These are phyloP conservation scores for Ochropleura leucogaster DNA, from an alignment of 2,888 invertebrate species.

Conservation along the genomic window DNA sequence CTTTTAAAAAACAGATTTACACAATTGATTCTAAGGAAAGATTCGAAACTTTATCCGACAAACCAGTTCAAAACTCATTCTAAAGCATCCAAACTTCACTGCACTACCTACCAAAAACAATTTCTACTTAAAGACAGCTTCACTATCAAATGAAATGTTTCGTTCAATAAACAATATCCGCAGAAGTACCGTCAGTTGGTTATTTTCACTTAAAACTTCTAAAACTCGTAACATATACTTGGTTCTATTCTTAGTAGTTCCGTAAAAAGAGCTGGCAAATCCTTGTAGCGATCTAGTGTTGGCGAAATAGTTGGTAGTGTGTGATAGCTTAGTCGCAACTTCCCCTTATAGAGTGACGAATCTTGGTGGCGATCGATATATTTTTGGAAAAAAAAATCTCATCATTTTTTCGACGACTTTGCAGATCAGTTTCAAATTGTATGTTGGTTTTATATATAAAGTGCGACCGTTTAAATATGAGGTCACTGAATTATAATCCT, in stretches of 20 bases:
- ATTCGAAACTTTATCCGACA: not conserved
- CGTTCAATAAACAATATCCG: conserved; percentile 63
- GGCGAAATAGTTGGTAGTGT: conserved; percentile 83
- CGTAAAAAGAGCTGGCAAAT: conserved; percentile 85
- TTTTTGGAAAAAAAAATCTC: conserved; percentile 2
- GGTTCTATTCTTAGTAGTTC: conserved; percentile 76
- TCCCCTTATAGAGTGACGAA: conserved; percentile 71
- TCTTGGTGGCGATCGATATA: conserved; percentile 59
- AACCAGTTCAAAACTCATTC: conserved; percentile 11
- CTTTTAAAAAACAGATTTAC: not conserved
- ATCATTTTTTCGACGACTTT: too few species aligned
- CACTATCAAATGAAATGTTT: conserved; percentile 53
- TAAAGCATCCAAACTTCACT: not conserved
- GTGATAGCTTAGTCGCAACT: conserved; percentile 85
- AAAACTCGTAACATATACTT: conserved; percentile 66
- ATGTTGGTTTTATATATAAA: too few species aligned
- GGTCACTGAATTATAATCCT: too few species aligned
- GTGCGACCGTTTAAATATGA: too few species aligned
- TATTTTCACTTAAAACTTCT: conserved; percentile 71
- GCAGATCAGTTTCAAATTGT: too few species aligned
- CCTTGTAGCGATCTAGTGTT: conserved; percentile 80
- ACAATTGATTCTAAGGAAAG: not conserved
- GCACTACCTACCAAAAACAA: conserved; percentile 25
- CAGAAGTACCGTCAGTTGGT: conserved; percentile 60
- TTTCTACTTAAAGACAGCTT: conserved; percentile 42